Conservation (phyloP, 2,113 vertebrate species). For the Diglossa brunneiventris region DNA sequence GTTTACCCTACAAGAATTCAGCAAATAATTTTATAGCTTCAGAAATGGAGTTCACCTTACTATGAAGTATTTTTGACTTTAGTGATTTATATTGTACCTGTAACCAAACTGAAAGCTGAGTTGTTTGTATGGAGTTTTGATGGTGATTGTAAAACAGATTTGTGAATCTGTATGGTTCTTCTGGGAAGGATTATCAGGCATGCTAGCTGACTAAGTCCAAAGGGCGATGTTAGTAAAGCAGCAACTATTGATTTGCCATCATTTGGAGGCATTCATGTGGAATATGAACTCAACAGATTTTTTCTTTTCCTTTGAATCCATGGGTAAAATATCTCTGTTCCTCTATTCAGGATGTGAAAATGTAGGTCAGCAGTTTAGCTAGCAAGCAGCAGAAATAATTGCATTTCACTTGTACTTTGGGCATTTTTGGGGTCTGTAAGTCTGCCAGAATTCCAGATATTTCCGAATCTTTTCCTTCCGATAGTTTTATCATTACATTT, state of each 20-base stretch:
- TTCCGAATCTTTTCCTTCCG: background rate
- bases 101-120: background rate
- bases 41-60: background rate
- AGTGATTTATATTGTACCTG: background rate
- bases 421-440: background rate
- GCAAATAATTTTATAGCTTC: background rate
- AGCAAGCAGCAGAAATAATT: constrained; percentile 9
- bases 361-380: constrained; percentile 13
- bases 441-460: background rate
- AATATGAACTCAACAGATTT: background rate
- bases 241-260: background rate
- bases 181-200: background rate
- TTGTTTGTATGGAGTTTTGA: background rate
- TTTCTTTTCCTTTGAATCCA: background rate
- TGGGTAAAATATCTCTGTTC: background rate
- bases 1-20: background rate
- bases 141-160: background rate
- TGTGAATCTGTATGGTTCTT: background rate
- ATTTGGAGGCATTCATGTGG: background rate
- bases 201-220: background rate
- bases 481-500: background rate
- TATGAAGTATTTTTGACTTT: background rate
- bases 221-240: background rate
- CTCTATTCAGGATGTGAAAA: constrained; percentile 11
- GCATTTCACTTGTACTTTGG: background rate